phyloP scores from a whole-genome alignment of 2,113 vertebrate species.

The Melanerpes formicivorus region DNA sequence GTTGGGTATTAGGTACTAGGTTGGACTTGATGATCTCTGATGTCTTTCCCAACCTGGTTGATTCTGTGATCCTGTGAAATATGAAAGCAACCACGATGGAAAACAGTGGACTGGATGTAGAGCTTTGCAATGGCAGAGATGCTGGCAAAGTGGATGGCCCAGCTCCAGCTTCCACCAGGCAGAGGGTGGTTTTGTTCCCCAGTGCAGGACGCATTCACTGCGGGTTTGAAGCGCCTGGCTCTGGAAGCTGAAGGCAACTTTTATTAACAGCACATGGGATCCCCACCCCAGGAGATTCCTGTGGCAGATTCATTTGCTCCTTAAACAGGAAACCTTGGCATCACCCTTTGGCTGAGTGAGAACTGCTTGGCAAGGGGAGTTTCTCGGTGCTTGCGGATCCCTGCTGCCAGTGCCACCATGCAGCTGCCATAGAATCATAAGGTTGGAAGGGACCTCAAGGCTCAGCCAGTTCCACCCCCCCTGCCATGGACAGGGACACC shows the following conservation, averaged over 20 bases:
- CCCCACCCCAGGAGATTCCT: slow-evolving; percentile 24
- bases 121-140: slow-evolving; percentile 48
- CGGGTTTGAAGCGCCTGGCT: not conserved
- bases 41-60: no score
- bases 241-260: slow-evolving; percentile 55
- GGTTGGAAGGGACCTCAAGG: no score
- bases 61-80: not conserved
- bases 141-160: slow-evolving; percentile 39
- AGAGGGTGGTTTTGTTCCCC: not conserved
- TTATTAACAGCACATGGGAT: slow-evolving; percentile 61
- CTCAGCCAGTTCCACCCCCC: no score
- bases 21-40: no score
- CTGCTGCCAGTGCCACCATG: not conserved
- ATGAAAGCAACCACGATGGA: slow-evolving; percentile 41
- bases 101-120: slow-evolving; percentile 48
- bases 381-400: rapidly evolving
- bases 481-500: no score
- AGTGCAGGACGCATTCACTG: slow-evolving; percentile 51
- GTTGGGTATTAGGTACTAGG: no score
- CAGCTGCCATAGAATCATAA: not conserved
- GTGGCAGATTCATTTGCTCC: slow-evolving; percentile 19
- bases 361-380: not conserved
- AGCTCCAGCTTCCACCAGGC: slow-evolving; percentile 53
- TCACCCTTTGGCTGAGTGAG: not conserved
- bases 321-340: not conserved